These are phyloP conservation scores for Anorthoa munda DNA, from an alignment of 2,888 invertebrate genomes.

Conservation along the genomic window DNA sequence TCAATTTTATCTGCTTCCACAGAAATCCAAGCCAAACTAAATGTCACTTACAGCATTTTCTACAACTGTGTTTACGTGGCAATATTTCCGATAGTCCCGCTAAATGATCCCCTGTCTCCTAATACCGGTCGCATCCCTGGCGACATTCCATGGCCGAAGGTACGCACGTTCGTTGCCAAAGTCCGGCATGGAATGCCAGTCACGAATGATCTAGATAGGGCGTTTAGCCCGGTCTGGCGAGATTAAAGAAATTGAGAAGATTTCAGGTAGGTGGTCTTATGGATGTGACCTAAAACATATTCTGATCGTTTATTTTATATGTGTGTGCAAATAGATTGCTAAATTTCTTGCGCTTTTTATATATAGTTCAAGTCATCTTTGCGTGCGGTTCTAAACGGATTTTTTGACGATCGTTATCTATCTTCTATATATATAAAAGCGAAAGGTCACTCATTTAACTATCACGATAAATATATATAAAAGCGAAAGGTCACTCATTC, in stretches of 20 bases:
- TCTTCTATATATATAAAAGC: too few relatives aligned
- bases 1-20: not conserved
- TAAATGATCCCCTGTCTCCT: slow-evolving; percentile 25
- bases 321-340: not conserved
- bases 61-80: slow-evolving; percentile 27
- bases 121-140: slow-evolving; percentile 21
- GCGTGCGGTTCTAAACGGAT: too few relatives aligned
- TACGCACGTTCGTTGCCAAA: slow-evolving; percentile 48
- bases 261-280: not conserved
- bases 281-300: not conserved
- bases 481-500: too few relatives aligned
- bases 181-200: slow-evolving; percentile 30
- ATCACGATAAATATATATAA: too few relatives aligned
- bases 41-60: not conserved
- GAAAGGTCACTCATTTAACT: too few relatives aligned
- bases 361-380: too few relatives aligned
- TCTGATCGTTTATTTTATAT: not conserved
- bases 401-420: too few relatives aligned
- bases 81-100: not conserved
- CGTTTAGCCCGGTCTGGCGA: not conserved
- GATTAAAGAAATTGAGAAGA: slow-evolving; percentile 4
- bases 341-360: not conserved
- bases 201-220: slow-evolving; percentile 44
- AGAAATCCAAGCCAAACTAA: slow-evolving; percentile 2
- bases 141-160: slow-evolving; percentile 51